These are phyloP conservation scores for Chlamydotis undulata DNA, from an alignment of 2,113 vertebrate species.

Conservation along the genomic window DNA sequence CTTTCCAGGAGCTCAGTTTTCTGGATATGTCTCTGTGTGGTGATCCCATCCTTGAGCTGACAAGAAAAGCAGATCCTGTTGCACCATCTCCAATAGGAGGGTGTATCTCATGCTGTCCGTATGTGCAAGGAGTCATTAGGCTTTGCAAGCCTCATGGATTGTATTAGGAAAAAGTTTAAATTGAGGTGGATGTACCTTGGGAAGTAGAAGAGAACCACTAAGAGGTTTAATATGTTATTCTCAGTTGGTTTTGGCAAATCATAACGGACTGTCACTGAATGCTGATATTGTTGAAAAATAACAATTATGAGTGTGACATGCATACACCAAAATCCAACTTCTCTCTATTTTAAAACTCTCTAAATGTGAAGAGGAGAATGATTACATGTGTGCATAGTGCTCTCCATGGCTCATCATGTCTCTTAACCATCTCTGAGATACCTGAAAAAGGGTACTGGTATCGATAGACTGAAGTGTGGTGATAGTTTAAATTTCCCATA, in stretches of 20 bases:
- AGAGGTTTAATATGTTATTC: not conserved
- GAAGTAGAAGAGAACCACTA: not conserved
- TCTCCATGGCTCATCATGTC: not conserved
- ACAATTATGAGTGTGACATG: not conserved
- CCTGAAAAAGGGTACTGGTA: not conserved
- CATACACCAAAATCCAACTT: not conserved
- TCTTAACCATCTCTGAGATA: not conserved
- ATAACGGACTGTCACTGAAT: not conserved
- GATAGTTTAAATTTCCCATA: not conserved
- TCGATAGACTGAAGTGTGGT: not conserved
- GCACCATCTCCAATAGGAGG: not conserved
- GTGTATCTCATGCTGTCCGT: not conserved
- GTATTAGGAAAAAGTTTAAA: not conserved
- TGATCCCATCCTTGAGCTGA: not conserved
- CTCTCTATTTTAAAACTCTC: not conserved
- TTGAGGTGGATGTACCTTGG: not conserved
- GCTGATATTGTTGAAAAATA: not conserved
- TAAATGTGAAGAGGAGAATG: not conserved
- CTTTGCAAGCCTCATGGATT: not conserved
- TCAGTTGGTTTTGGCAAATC: accelerated
- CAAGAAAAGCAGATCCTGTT: not conserved
- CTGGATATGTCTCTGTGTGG: not conserved
- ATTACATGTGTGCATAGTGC: not conserved
- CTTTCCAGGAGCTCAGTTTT: not conserved
- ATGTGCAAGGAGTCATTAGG: not conserved